Evolutionary conservation across 2,888 invertebrate species (phyloP).

Genomic region (Diplazon laetatorius): DNA sequence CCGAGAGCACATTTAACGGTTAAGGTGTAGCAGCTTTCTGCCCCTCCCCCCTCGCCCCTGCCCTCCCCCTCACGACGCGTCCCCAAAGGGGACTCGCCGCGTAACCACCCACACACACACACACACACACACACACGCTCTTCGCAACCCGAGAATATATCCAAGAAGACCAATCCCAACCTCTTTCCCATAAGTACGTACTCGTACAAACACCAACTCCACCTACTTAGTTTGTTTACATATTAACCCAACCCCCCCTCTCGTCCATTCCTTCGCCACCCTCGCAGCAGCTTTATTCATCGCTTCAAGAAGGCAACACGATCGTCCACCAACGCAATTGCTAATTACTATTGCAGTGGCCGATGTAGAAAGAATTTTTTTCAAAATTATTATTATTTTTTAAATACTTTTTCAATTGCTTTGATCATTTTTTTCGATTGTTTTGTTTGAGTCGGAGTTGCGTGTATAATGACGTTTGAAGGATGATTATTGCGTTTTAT

Average conservation of each 20-base stretch:
- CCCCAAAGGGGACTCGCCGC: constrained; percentile 38
- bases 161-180: constrained; percentile 15
- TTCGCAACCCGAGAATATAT: constrained; percentile 34
- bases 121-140: too few relatives aligned
- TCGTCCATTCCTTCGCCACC: too few relatives aligned
- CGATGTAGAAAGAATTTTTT: too few relatives aligned
- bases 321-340: background rate
- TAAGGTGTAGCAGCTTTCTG: constrained; percentile 53
- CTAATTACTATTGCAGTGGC: too few relatives aligned
- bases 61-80: background rate
- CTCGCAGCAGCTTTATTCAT: too few relatives aligned
- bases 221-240: constrained; percentile 9
- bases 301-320: background rate
- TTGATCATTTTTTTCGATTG: too few relatives aligned
- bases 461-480: too few relatives aligned
- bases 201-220: background rate
- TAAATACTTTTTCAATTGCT: too few relatives aligned
- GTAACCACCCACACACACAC: constrained; percentile 30
- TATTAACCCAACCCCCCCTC: background rate
- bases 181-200: background rate
- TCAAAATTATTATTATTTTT: too few relatives aligned
- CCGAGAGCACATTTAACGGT: constrained; percentile 63
- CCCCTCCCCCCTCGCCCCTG: background rate
- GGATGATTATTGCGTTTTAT: too few relatives aligned
- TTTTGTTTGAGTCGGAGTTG: too few relatives aligned